Base-by-base conservation (phyloP, 2,797 vertebrate species). In the Zenarchopterus dispar region DNA sequence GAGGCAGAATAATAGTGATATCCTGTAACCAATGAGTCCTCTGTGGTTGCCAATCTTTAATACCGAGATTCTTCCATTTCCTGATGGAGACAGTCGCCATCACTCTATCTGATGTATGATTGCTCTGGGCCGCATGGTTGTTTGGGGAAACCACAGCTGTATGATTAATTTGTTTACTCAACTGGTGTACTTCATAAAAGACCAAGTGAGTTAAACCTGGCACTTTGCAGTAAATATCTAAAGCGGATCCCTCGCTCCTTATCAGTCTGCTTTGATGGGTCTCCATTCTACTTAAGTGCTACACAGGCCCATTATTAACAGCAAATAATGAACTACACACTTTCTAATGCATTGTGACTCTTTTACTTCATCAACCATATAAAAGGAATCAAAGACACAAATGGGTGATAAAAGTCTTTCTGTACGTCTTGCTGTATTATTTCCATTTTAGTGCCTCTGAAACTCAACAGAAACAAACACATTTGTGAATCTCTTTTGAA, bases 141-240 rank as follows among this genome's bases (percentile, higher is more conserved):
- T 78, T 82, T 87, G 84, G 68, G 80, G 86, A 82, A 92, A 86
- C 81, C 83, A 75, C 76, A 73, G 76, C 81, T 67, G 73, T 75
- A 77, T 81, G 73, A 93, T 92, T 91, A 84, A 92, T 93, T 89
- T 91, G 92, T 93, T 92, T 93, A 91, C 89, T 87, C 80, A 81
- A 74, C 77, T 84, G 86, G 84, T 85, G 78, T 82, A 85, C 87
- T 89, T 86, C 85, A 90, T 89, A 89, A 90, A 89, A 86, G 65
- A 75, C 86, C 81, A 75, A 69, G 84, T 73, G 85, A 88, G 84
- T 84, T 90, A 80, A 89, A 91, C 81, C 80, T 85, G 86, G 88
- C 92, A 91, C 89, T 92, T 84, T 70, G 82, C 74, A 67, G 82
- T 91, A 91, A 93, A 91, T 92, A 90, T 91, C 89, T 87, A 76